Percentiles rank a stretch among this genome's conserved stretches.
These are phyloP conservation scores for Nephrotoma appendiculata DNA, from an alignment of 2,888 invertebrate genomes.

Conservation along the genomic window DNA sequence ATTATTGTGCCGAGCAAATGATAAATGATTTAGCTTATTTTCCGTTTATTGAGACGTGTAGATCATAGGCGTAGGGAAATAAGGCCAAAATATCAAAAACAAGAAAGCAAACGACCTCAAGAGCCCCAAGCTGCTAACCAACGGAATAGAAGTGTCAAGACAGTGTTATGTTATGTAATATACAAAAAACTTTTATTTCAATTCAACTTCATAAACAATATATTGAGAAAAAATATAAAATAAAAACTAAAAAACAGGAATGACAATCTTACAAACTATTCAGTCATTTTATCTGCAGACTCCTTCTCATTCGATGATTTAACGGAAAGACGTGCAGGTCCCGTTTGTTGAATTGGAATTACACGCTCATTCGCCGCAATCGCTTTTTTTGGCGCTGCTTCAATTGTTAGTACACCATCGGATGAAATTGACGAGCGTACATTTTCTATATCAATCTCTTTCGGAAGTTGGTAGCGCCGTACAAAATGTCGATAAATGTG, in stretches of 20 bases:
- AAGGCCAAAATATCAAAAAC: no score
- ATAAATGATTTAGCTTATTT: no score
- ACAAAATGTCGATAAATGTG: conserved; percentile 67
- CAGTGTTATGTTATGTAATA: no score
- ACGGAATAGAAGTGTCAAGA: no score
- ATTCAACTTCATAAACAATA: no score
- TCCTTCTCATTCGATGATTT: conserved; percentile 30
- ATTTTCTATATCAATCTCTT: conserved; percentile 51
- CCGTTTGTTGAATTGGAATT: conserved; percentile 39
- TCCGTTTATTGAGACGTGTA: no score
- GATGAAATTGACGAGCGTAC: conserved; percentile 64
- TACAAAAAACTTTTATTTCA: no score
- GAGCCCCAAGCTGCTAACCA: no score
- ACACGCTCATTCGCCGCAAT: conserved; percentile 29
- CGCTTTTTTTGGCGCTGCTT: conserved; percentile 39
- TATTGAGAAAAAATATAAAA: no score
- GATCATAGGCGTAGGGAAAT: no score
- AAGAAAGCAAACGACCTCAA: no score
- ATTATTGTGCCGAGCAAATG: background rate
- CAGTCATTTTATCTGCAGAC: background rate
- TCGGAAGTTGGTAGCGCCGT: conserved; percentile 53
- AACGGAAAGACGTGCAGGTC: conserved; percentile 38
- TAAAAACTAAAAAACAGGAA: no score
- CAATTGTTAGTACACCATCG: conserved; percentile 65
- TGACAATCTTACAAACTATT: background rate